Conservation (phyloP, 23 tunicate species). For the Phallusia fumigata region DNA sequence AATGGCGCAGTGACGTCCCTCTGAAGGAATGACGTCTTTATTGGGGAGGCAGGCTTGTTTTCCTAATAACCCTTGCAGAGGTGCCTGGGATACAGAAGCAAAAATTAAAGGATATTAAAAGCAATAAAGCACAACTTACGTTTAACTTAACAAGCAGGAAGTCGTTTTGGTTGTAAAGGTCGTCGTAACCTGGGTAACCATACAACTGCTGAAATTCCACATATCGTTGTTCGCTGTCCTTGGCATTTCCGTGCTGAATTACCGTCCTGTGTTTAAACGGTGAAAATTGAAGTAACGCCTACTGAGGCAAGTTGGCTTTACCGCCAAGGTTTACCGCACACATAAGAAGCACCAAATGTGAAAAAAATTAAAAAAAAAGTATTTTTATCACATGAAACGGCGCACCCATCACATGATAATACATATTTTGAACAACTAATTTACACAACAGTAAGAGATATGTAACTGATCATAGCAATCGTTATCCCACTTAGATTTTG, state of each 20-base stretch:
- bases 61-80: not conserved
- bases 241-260: not conserved
- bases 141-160: conserved; percentile 38
- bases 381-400: no score
- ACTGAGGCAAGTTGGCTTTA: no score
- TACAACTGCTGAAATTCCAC: not conserved
- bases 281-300: no score
- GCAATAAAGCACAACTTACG: conserved; percentile 21
- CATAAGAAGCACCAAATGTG: no score
- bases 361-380: no score
- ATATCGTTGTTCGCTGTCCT: not conserved
- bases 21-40: conserved; percentile 47
- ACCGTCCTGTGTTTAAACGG: not conserved
- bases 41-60: conserved; percentile 63
- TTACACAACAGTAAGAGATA: no score
- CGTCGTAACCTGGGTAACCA: conserved; percentile 57
- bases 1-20: conserved; percentile 33
- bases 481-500: no score
- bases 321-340: no score
- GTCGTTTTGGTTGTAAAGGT: conserved; percentile 60
- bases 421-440: no score
- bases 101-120: not conserved
- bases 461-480: no score
- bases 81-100: not conserved
- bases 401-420: no score